phyloP scores from a whole-genome alignment of 2,113 vertebrate genomes.

The Nestor notabilis region DNA sequence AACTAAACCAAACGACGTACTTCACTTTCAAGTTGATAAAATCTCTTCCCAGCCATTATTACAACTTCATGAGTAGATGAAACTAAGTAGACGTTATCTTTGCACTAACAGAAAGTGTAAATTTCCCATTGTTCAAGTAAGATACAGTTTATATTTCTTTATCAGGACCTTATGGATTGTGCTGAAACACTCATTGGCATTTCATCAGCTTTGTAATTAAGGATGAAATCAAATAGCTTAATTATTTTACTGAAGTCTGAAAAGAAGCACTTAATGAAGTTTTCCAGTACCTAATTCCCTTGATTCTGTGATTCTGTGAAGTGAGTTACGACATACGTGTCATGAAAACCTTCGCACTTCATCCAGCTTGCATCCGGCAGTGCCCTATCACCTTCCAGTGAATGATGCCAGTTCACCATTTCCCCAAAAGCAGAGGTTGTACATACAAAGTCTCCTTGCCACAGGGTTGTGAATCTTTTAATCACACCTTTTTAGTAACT shows the following conservation, averaged over 20 bases:
- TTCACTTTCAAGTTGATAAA: background rate
- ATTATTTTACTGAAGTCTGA: slow-evolving; percentile 38
- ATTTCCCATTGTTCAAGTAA: slow-evolving; percentile 6
- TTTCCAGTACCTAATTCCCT: background rate
- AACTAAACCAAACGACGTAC: background rate
- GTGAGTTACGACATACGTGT: slow-evolving; percentile 26
- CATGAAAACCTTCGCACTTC: background rate
- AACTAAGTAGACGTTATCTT: background rate
- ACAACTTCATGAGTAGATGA: background rate
- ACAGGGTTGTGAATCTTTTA: background rate
- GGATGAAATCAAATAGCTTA: slow-evolving; percentile 40
- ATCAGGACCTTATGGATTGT: slow-evolving; percentile 12
- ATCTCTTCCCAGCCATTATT: background rate
- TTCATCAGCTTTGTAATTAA: slow-evolving; percentile 56
- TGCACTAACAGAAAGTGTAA: background rate
- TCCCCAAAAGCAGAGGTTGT: background rate
- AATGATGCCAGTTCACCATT: background rate
- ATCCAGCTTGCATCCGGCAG: background rate
- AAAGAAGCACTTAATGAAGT: slow-evolving; percentile 17
- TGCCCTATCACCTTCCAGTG: background rate
- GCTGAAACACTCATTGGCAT: slow-evolving; percentile 6
- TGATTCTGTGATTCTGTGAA: background rate
- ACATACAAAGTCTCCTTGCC: rapidly evolving
- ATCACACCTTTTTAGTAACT: background rate
- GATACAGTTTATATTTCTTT: slow-evolving; percentile 16